Conservation (phyloP, 2,797 vertebrate genomes). For the Oryzias dopingdopingensis region DNA sequence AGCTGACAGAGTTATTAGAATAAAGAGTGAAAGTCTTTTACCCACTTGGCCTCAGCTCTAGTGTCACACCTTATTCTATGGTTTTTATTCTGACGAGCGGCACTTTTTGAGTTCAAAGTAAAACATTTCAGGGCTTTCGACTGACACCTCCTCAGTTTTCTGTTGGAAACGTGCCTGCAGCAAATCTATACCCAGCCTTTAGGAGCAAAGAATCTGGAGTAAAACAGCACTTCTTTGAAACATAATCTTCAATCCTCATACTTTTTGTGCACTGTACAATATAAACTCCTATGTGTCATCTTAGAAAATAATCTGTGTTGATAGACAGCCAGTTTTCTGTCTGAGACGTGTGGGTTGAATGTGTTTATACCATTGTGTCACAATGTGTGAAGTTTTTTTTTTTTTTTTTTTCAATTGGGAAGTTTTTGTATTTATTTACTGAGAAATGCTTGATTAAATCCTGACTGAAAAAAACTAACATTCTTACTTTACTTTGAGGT, state of each 20-base stretch:
- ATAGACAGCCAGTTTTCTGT: conserved; percentile 1
- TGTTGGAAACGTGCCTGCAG: background rate
- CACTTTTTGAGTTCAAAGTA: background rate
- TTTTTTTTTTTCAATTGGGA: background rate
- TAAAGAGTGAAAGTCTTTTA: too few relatives aligned
- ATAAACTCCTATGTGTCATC: conserved; percentile 6
- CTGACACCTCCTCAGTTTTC: background rate
- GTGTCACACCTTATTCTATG: too few relatives aligned
- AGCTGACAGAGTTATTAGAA: too few relatives aligned
- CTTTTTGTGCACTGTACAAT: conserved; percentile 7
- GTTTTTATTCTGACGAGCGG: too few relatives aligned
- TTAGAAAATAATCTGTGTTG: conserved; percentile 1
- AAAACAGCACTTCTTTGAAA: background rate
- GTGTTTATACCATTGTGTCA: background rate
- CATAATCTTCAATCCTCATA: conserved; percentile 2
- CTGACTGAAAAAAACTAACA: too few relatives aligned
- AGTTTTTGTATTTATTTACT: background rate
- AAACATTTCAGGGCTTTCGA: background rate
- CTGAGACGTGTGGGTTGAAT: background rate
- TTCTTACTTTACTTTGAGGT: too few relatives aligned
- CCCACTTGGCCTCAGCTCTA: too few relatives aligned
- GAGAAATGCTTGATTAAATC: too few relatives aligned
- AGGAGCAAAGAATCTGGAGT: background rate
- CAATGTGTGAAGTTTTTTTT: background rate
- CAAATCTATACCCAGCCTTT: background rate